Evolutionary conservation across 1,140 invertebrate species (phyloP), one percentile per base, ranked within the genome.

Genomic region (Dufourea novaeangliae): DNA sequence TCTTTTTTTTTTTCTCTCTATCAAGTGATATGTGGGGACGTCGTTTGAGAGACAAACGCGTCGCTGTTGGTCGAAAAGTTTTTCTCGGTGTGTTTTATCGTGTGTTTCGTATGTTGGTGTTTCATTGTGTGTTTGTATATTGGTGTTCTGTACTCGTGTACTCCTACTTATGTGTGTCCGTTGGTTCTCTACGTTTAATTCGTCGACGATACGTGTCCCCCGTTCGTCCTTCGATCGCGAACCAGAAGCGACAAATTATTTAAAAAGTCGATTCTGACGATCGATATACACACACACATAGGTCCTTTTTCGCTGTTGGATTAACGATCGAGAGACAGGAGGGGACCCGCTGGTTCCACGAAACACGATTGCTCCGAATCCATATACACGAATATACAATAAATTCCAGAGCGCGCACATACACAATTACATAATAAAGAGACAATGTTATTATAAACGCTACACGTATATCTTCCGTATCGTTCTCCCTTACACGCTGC

Each of bases 21-120:
- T 46, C 78, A 67, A 80, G 69, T 88, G 87, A 88, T 88, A 88
- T 88, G 87, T 88, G 56, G 72, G 68, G 75, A 73, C 76, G 72
- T 80, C 73, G 75, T 68, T 41, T 76, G 57, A 68, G 37, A 62
- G 50, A 80, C 27, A 77, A 79, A 69, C 79, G 71, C 76, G 73
- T 84, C 69, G 76, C 80, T 82, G 80, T 87, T 87, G 87, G 86
- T 88, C 87, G 39, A 86, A 82, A 82, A 63, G 46, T 82, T 56
- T 80, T 71, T 52, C 46, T 44, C 17, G 56, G 69, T 37, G 22
- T 54, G 32, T 75, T 46, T 5, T 46, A 20, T n/a, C 5, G 44
- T n/a, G 20, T 46, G 44, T 46, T n/a, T 20, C 1, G 44, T 46
- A 20, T 46, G 20, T 20, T 4, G 1, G 41, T 3, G 11, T 17